These are phyloP conservation scores for Plutella xylostella DNA, from an alignment of 2,888 invertebrate genomes.

Conservation along the genomic window DNA sequence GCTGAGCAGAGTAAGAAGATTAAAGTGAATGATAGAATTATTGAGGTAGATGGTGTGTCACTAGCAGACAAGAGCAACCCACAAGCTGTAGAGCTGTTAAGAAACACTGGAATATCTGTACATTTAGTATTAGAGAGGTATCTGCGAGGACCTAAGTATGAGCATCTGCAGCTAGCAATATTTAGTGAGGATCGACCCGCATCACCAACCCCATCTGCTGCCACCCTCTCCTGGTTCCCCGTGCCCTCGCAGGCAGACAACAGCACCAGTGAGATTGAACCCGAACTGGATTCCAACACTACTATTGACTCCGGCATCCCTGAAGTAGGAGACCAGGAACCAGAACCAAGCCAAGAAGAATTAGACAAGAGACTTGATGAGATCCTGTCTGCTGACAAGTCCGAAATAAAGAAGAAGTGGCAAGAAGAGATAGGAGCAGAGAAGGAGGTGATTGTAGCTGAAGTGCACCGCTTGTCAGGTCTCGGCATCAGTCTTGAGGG, in stretches of 20 bases:
- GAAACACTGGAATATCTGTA: conserved; percentile 93
- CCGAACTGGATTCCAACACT: conserved; percentile 83
- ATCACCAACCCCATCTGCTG: conserved; percentile 81
- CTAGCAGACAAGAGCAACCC: conserved; percentile 95
- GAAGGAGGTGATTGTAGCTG: conserved; percentile 91
- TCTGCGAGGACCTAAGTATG: conserved; percentile 91
- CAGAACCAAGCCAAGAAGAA: conserved; percentile 65
- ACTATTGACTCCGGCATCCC: conserved; percentile 82
- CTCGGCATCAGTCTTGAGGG: conserved; percentile 98
- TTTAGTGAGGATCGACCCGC: conserved; percentile 68
- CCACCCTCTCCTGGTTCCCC: conserved; percentile 87
- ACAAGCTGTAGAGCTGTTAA: conserved; percentile 94
- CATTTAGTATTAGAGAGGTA: conserved; percentile 92
- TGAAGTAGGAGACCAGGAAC: conserved; percentile 62
- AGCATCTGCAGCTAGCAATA: conserved; percentile 91
- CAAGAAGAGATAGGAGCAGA: conserved; percentile 83
- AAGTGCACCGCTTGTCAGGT: conserved; percentile 92
- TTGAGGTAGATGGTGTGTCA: conserved; percentile 92
- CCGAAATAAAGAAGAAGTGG: conserved; percentile 84
- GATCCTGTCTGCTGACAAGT: conserved; percentile 63
- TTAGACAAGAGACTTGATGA: conserved; percentile 64
- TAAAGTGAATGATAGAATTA: conserved; percentile 96
- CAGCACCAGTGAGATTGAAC: conserved; percentile 75
- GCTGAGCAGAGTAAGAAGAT: conserved; percentile 93
- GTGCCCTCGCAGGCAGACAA: conserved; percentile 76